phyloP scores from a whole-genome alignment of 2,797 vertebrate species.

The Dicrostonyx torquatus region DNA sequence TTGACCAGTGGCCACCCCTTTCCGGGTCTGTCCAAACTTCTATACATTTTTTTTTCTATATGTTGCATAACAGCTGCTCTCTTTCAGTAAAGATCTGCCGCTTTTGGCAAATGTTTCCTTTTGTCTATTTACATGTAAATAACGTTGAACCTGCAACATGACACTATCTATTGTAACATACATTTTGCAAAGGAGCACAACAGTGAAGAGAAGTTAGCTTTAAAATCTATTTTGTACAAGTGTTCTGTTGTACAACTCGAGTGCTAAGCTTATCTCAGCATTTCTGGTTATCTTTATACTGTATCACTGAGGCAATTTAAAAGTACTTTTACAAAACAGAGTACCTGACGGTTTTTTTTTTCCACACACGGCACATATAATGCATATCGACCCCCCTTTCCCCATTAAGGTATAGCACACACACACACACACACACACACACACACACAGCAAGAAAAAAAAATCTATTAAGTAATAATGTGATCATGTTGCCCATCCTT shows the following conservation, averaged over 20 bases:
- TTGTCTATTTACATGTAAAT: conserved; percentile 99
- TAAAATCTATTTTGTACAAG: conserved; percentile 98
- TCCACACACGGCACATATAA: conserved; percentile 96
- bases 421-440: conserved; percentile 97
- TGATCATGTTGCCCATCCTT: conserved; percentile 99
- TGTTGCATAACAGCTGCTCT: conserved; percentile 98
- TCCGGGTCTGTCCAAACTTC: conserved; percentile 92
- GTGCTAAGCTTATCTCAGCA: conserved; percentile 95
- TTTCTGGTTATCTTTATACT: conserved; percentile 92
- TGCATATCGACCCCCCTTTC: conserved; percentile 95
- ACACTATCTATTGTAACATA: conserved; percentile 99
- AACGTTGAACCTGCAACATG: conserved; percentile 99
- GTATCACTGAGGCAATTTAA: conserved; percentile 97
- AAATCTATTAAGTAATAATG: conserved; percentile 88
- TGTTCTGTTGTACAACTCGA: conserved; percentile 95
- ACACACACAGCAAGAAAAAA: conserved; percentile 94
- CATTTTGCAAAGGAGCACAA: conserved; percentile 99
- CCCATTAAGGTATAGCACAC: conserved; percentile 97
- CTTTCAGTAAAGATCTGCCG: conserved; percentile 96
- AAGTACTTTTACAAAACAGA: conserved; percentile 96
- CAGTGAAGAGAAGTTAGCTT: conserved; percentile 96
- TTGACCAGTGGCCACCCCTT: conserved; percentile 85
- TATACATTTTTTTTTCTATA: conserved; percentile 97
- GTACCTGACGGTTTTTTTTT: conserved; percentile 95
- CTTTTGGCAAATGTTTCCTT: conserved; percentile 92